Percentiles rank a stretch among this genome's conserved stretches.
Conservation (phyloP, 2,113 vertebrate genomes). For the Microcebus tavaratra region DNA sequence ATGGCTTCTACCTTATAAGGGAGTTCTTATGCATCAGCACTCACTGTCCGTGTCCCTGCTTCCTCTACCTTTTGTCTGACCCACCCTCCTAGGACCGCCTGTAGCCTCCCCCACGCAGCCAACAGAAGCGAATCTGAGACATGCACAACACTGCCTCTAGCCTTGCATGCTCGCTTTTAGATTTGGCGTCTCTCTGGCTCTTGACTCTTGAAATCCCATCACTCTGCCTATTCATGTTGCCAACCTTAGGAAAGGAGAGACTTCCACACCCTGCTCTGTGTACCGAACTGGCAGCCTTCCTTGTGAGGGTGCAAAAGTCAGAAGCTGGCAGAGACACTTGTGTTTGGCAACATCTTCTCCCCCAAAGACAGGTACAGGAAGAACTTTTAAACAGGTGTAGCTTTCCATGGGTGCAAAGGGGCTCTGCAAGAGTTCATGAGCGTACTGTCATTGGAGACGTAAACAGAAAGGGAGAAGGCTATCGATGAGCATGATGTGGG, state of each 20-base stretch:
- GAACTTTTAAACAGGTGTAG: background rate
- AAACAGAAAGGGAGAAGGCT: background rate
- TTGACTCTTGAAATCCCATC: background rate
- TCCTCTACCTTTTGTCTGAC: background rate
- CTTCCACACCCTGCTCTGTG: background rate
- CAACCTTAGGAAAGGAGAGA: background rate
- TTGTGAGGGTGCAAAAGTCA: background rate
- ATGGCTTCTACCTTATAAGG: background rate
- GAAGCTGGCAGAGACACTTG: background rate
- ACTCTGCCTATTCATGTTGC: background rate
- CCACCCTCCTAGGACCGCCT: background rate
- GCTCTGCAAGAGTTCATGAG: background rate
- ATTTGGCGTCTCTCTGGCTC: background rate
- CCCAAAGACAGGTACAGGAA: background rate
- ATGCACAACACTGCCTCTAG: rapidly evolving
- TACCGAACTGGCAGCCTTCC: background rate
- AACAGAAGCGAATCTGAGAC: background rate
- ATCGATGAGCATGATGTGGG: too few relatives aligned
- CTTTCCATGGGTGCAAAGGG: background rate
- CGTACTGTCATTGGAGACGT: background rate
- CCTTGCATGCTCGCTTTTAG: background rate
- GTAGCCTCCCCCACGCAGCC: background rate
- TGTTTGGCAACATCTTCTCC: too few relatives aligned
- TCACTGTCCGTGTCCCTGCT: background rate
- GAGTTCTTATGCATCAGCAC: background rate